A percentile compares a stretch with the other conserved stretches of the same genome.
Conservation (phyloP, 1,140 invertebrate genomes). For the Whitmania pigra region DNA sequence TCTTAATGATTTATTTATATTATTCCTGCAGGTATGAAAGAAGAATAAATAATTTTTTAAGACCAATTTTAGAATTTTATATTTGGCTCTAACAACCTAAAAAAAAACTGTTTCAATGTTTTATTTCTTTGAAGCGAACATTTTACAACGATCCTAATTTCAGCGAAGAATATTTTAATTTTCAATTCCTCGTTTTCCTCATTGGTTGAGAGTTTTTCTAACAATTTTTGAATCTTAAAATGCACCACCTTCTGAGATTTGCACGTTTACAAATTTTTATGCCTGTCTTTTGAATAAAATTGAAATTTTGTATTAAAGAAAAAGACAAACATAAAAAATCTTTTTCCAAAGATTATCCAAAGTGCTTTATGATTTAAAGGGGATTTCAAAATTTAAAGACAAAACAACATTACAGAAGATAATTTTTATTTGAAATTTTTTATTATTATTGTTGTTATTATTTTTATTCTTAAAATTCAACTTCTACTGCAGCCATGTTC, state of each 20-base stretch:
- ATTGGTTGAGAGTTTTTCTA: too few species aligned
- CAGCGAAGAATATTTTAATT: neutral
- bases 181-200: neutral
- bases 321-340: too few species aligned
- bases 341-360: too few species aligned
- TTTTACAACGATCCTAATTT: neutral
- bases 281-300: too few species aligned
- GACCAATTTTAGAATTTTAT: too few species aligned
- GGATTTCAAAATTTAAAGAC: neutral
- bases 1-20: too few species aligned
- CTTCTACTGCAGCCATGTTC: constrained; percentile 66
- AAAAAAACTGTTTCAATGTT: neutral
- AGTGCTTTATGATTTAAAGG: too few species aligned
- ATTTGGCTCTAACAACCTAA: too few species aligned
- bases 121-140: neutral
- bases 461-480: constrained; percentile 16
- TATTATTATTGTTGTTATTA: neutral
- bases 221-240: too few species aligned
- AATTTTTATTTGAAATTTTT: neutral
- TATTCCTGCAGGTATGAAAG: neutral
- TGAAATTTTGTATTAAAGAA: too few species aligned
- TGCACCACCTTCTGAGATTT: neutral
- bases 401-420: neutral
- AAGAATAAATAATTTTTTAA: neutral
- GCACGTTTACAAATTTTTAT: too few species aligned